These are phyloP conservation scores for Lasius platythorax DNA, from an alignment of 2,888 invertebrate genomes.

Conservation along the genomic window DNA sequence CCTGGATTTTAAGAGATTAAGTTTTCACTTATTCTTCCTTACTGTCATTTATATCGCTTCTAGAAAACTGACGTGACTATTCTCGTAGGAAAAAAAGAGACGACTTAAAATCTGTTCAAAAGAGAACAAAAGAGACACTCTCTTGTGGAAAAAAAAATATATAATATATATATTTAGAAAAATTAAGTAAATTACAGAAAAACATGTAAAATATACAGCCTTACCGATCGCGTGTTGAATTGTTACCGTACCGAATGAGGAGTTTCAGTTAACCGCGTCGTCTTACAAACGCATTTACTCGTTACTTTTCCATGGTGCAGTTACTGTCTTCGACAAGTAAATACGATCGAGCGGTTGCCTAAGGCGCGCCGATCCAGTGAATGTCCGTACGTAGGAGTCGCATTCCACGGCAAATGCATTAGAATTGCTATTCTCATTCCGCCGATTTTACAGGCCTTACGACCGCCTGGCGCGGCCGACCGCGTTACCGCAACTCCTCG, in stretches of 20 bases:
- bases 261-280: slow-evolving; percentile 4
- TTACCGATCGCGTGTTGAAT: neutral
- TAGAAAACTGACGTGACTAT: neutral
- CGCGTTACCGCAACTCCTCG: slow-evolving; percentile 48
- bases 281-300: neutral
- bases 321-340: slow-evolving; percentile 38
- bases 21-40: neutral
- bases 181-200: neutral
- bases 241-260: neutral
- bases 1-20: neutral
- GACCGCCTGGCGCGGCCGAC: neutral
- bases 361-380: slow-evolving; percentile 59
- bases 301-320: slow-evolving; percentile 29
- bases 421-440: slow-evolving; percentile 75
- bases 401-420: slow-evolving; percentile 79
- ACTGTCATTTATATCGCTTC: neutral
- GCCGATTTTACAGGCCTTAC: slow-evolving; percentile 30
- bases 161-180: neutral
- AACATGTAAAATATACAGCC: neutral
- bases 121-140: neutral
- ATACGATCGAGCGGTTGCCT: slow-evolving; percentile 35
- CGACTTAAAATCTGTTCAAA: neutral
- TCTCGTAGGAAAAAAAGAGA: neutral
- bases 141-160: neutral
- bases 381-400: slow-evolving; percentile 75